These are phyloP conservation scores for Lepeophtheirus salmonis DNA, from an alignment of 1,140 invertebrate species.

Conservation along the genomic window DNA sequence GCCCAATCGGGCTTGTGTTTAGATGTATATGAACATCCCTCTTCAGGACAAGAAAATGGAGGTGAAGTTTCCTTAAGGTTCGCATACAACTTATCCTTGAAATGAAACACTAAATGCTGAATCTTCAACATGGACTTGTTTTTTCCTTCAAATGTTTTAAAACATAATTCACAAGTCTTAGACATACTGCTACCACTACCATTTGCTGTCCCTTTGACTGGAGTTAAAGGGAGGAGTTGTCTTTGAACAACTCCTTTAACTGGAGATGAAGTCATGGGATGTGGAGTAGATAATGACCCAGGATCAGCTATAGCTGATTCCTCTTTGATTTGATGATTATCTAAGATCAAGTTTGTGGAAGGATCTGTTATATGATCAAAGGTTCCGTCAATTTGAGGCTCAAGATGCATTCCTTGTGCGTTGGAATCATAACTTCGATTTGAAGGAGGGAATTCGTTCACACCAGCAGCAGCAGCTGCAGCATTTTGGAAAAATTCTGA, in stretches of 20 bases:
- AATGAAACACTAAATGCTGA: conserved; percentile 14
- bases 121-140: conserved; percentile 15
- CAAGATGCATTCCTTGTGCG: background rate
- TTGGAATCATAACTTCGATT: background rate
- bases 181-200: background rate
- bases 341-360: too few relatives aligned
- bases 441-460: background rate
- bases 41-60: conserved; percentile 16
- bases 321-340: background rate
- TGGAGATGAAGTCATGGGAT: background rate
- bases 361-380: conserved; percentile 12
- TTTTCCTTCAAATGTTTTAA: conserved; percentile 17
- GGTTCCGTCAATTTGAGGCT: conserved; percentile 18
- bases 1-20: conserved; percentile 19
- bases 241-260: background rate
- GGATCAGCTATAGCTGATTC: background rate
- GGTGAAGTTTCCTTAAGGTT: background rate
- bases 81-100: conserved; percentile 14
- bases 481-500: background rate
- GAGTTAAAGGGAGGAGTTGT: background rate
- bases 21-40: conserved; percentile 11
- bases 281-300: conserved; percentile 9
- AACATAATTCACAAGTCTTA: conserved; percentile 16
- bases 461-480: background rate
- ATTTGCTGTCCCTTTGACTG: background rate